phyloP scores from a whole-genome alignment of 2,797 vertebrate species.

The Aselliscus stoliczkanus region DNA sequence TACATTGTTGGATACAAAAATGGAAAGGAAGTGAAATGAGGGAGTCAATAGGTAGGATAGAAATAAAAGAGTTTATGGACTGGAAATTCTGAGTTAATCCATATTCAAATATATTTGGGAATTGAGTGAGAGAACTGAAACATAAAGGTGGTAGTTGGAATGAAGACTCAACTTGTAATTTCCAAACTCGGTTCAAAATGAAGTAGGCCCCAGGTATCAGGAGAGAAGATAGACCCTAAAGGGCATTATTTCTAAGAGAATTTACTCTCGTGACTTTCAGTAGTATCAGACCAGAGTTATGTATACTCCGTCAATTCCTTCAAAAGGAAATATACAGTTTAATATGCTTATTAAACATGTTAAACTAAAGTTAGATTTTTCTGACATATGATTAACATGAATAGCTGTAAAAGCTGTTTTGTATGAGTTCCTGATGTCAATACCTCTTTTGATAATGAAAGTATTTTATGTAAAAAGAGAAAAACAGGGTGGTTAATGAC shows the following conservation, averaged over 20 bases:
- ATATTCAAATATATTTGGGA: background rate
- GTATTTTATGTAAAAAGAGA: background rate
- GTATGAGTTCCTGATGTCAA: background rate
- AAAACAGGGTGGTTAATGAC: background rate
- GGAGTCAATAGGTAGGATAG: background rate
- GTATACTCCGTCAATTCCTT: background rate
- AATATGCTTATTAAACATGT: background rate
- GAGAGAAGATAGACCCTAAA: background rate
- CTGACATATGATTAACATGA: background rate
- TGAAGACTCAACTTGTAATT: background rate
- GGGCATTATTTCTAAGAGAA: background rate
- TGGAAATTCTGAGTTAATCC: background rate
- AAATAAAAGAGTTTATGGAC: background rate
- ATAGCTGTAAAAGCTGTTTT: background rate
- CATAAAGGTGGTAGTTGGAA: background rate
- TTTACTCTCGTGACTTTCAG: background rate
- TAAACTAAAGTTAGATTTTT: background rate
- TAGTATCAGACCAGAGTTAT: background rate
- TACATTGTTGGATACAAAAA: rapidly evolving
- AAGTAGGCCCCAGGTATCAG: background rate
- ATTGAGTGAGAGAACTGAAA: background rate
- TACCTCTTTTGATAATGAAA: background rate
- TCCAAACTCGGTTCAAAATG: background rate
- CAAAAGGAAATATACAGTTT: background rate
- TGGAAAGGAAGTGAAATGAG: background rate